phyloP scores from a whole-genome alignment of 2,888 invertebrate genomes.

The Cosmia pyralina region DNA sequence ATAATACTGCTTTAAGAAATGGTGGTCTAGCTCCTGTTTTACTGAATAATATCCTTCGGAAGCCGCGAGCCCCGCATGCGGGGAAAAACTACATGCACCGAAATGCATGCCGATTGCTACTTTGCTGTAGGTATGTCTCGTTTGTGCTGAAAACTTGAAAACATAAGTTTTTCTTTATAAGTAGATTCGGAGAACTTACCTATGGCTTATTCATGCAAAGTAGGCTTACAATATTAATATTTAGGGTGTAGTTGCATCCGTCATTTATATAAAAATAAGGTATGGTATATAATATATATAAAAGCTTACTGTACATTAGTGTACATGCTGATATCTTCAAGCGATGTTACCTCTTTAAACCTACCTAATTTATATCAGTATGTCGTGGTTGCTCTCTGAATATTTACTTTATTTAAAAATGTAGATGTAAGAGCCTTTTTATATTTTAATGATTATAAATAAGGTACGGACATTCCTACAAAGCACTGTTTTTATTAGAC shows the following conservation, averaged over 20 bases:
- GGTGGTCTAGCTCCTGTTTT: too few relatives aligned
- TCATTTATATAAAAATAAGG: constrained; percentile 7
- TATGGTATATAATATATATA: constrained; percentile 2
- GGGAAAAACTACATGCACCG: not conserved
- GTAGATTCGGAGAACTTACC: constrained; percentile 8
- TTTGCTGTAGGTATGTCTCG: not conserved
- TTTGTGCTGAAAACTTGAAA: constrained; percentile 1
- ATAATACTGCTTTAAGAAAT: too few relatives aligned
- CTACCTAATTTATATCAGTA: constrained; percentile 19
- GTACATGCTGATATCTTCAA: constrained; percentile 3
- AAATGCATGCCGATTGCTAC: not conserved
- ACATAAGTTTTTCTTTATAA: not conserved
- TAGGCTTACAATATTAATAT: constrained; percentile 14
- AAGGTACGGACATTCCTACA: constrained; percentile 62
- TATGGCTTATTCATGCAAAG: constrained; percentile 17
- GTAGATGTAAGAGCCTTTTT: constrained; percentile 49
- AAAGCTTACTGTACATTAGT: constrained; percentile 24
- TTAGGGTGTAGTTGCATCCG: constrained; percentile 4
- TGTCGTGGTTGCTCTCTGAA: constrained; percentile 61
- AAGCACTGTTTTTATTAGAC: constrained; percentile 58
- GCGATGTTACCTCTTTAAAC: constrained; percentile 24
- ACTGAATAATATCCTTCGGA: constrained; percentile 6
- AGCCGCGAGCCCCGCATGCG: not conserved
- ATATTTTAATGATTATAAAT: constrained; percentile 43
- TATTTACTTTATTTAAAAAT: constrained; percentile 47